Evolutionary conservation across 2,113 vertebrate genomes (phyloP).

Genomic region (Stictonetta naevosa): DNA sequence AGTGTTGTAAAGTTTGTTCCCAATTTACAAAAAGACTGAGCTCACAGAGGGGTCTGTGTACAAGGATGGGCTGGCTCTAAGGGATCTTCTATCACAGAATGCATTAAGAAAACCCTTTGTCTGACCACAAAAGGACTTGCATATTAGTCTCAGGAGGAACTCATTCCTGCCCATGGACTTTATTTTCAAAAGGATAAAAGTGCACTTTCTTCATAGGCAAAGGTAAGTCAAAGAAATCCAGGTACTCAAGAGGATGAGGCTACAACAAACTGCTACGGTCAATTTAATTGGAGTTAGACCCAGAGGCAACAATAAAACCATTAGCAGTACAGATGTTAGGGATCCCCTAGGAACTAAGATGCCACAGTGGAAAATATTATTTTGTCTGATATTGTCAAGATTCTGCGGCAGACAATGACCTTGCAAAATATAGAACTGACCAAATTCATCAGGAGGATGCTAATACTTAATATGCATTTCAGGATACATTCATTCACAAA

Average conservation of each 20-base stretch:
- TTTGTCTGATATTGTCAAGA: not conserved
- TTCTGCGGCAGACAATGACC: slow-evolving; percentile 2
- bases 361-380: slow-evolving; percentile 10
- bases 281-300: slow-evolving; percentile 52
- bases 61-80: slow-evolving; percentile 56
- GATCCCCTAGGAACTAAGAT: slow-evolving; percentile 10
- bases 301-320: slow-evolving; percentile 53
- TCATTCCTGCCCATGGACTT: slow-evolving; percentile 17
- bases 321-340: slow-evolving; percentile 46
- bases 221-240: slow-evolving; percentile 67
- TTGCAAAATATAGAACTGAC: not conserved
- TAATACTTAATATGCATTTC: not conserved
- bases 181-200: slow-evolving; percentile 54
- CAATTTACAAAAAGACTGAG: slow-evolving; percentile 47
- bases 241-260: slow-evolving; percentile 54
- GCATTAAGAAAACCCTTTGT: slow-evolving; percentile 68
- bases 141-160: slow-evolving; percentile 48
- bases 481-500: not conserved
- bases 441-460: not conserved
- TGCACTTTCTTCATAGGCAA: slow-evolving; percentile 33
- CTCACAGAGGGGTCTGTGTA: slow-evolving; percentile 15
- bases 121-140: slow-evolving; percentile 54
- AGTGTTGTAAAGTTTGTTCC: slow-evolving; percentile 53
- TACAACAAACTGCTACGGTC: slow-evolving; percentile 31
- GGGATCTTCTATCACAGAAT: slow-evolving; percentile 72